A percentile compares a stretch with the other conserved stretches of the same genome.
These are phyloP conservation scores for Ctenosaura bakeri DNA, from an alignment of 2,797 vertebrate species.

Conservation along the genomic window DNA sequence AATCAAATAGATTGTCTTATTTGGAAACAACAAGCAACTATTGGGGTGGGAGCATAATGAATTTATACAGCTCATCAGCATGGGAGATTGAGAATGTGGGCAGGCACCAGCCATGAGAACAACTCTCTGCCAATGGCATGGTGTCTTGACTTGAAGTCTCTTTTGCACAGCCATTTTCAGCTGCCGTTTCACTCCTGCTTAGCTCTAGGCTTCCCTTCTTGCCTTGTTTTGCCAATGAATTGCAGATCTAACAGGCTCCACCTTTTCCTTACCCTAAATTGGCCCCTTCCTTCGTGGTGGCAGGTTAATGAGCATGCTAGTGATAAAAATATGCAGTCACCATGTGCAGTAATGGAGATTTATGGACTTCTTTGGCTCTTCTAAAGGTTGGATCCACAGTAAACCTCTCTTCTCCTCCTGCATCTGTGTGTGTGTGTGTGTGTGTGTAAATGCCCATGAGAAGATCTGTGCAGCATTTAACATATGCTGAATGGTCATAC, in stretches of 20 bases:
- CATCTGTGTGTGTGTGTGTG: neutral
- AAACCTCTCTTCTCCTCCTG: neutral
- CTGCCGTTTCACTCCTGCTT: neutral
- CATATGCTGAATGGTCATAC: neutral
- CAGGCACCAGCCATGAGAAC: neutral
- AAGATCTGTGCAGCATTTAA: neutral
- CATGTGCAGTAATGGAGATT: neutral
- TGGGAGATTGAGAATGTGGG: fast-evolving
- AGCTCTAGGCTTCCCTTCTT: neutral
- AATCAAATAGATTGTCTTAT: neutral
- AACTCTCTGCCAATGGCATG: neutral
- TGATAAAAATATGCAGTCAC: neutral
- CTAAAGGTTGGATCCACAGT: neutral
- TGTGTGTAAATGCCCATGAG: neutral
- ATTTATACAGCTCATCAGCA: neutral
- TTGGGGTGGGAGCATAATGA: fast-evolving
- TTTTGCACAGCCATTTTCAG: neutral
- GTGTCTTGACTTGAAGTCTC: neutral
- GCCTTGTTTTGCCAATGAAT: neutral
- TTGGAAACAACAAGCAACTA: neutral
- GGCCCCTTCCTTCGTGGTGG: neutral
- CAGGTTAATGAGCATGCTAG: neutral
- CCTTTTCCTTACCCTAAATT: neutral
- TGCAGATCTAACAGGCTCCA: neutral
- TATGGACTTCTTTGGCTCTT: neutral